phyloP scores from a whole-genome alignment of 1,140 invertebrate genomes.

The Metaphire vulgaris region DNA sequence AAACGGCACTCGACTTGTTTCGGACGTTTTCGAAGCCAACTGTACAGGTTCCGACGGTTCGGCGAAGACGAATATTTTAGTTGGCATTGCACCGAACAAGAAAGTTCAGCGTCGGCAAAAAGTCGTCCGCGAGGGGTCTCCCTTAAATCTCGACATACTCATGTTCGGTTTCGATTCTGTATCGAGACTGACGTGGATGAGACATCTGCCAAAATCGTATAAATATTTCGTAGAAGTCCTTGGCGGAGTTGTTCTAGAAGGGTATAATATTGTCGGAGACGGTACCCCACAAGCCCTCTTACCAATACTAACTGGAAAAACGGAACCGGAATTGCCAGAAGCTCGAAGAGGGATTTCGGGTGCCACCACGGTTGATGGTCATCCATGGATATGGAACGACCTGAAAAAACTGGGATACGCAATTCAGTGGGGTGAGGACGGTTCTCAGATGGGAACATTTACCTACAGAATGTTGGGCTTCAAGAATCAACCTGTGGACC shows the following conservation, averaged over 20 bases:
- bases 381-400: conserved; percentile 59
- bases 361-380: conserved; percentile 64
- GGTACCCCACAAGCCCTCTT: conserved; percentile 87
- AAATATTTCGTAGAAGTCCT: conserved; percentile 65
- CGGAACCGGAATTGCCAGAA: conserved; percentile 78
- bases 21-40: conserved; percentile 13
- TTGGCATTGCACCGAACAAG: conserved; percentile 13
- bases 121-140: conserved; percentile 36
- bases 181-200: conserved; percentile 75
- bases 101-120: background rate
- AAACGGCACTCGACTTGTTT: background rate
- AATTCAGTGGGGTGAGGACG: conserved; percentile 73
- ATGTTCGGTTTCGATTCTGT: conserved; percentile 88
- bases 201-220: conserved; percentile 75
- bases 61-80: background rate
- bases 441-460: conserved; percentile 75
- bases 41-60: conserved; percentile 8
- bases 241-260: conserved; percentile 65
- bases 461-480: conserved; percentile 87
- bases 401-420: conserved; percentile 57
- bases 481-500: conserved; percentile 72
- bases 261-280: conserved; percentile 88
- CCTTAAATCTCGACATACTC: conserved; percentile 64
- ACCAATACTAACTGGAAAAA: conserved; percentile 77
- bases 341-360: conserved; percentile 68